Evolutionary conservation across 2,797 vertebrate species (phyloP).

Genomic region (Lateolabrax maculatus): DNA sequence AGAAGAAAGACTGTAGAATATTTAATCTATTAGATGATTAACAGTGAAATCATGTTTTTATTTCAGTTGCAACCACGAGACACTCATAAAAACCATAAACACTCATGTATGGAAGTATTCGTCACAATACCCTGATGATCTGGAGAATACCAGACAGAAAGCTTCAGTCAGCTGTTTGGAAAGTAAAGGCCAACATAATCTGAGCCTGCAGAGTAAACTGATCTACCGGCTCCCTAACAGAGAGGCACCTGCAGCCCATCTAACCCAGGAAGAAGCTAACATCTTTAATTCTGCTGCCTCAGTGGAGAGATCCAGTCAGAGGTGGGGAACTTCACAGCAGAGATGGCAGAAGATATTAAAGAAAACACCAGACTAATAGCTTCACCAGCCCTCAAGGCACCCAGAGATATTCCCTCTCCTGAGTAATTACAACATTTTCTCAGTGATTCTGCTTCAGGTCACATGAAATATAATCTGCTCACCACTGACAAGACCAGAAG

Average conservation of each 20-base stretch:
- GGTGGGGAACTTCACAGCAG: too few relatives aligned
- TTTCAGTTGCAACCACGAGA: too few relatives aligned
- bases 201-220: too few relatives aligned
- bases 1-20: not conserved
- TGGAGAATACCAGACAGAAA: not conserved
- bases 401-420: constrained; percentile 4
- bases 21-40: not conserved
- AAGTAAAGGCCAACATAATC: too few relatives aligned
- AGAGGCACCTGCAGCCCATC: constrained; percentile 1
- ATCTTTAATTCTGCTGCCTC: too few relatives aligned
- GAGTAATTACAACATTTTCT: constrained; percentile 17
- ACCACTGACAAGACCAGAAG: not conserved
- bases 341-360: too few relatives aligned
- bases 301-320: too few relatives aligned
- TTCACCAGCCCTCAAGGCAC: constrained; percentile 9
- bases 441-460: not conserved
- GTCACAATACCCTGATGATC: not conserved
- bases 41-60: too few relatives aligned
- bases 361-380: constrained; percentile 29
- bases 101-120: not conserved
- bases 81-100: too few relatives aligned
- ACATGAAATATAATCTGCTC: too few relatives aligned
- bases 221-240: not conserved
- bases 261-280: too few relatives aligned
- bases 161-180: too few relatives aligned